Conservation (phyloP, 2,888 invertebrate genomes). For the Coecobrya sp. region DNA sequence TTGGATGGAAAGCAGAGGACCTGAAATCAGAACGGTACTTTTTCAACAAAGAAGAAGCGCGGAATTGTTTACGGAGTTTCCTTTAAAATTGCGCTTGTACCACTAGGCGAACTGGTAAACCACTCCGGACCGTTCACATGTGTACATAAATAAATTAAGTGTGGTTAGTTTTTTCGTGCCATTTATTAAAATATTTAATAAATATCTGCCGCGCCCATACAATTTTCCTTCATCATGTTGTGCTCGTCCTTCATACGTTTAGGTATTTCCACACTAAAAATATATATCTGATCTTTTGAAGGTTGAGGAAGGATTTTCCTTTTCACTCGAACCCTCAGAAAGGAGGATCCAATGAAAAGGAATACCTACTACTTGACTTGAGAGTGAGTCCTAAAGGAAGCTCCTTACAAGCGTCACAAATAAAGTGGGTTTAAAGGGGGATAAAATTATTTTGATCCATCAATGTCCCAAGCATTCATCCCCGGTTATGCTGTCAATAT, state of each 20-base stretch:
- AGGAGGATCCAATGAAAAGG: neutral
- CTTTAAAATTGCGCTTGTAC: neutral
- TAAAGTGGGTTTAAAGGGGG: slow-evolving; percentile 70
- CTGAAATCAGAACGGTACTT: slow-evolving; percentile 29
- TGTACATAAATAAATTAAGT: slow-evolving; percentile 3
- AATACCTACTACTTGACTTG: slow-evolving; percentile 11
- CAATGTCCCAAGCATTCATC: slow-evolving; percentile 71
- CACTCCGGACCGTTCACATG: neutral
- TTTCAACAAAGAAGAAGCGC: slow-evolving; percentile 3
- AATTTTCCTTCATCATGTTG: neutral
- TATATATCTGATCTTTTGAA: neutral
- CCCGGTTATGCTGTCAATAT: slow-evolving; percentile 63
- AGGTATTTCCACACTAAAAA: neutral
- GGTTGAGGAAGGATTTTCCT: slow-evolving; percentile 13
- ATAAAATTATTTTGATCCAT: slow-evolving; percentile 78
- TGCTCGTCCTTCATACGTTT: neutral
- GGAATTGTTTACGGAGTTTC: neutral
- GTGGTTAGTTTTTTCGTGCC: neutral
- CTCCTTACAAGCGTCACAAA: slow-evolving; percentile 39
- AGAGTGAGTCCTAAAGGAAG: neutral
- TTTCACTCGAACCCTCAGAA: neutral
- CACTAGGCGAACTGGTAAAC: neutral
- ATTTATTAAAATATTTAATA: slow-evolving; percentile 19
- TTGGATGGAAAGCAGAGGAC: neutral
- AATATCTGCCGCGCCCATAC: neutral